Percentiles rank a stretch among this genome's conserved stretches.
These are phyloP conservation scores for Drosophila miranda DNA, from an alignment of 1,140 invertebrate genomes.

Conservation along the genomic window DNA sequence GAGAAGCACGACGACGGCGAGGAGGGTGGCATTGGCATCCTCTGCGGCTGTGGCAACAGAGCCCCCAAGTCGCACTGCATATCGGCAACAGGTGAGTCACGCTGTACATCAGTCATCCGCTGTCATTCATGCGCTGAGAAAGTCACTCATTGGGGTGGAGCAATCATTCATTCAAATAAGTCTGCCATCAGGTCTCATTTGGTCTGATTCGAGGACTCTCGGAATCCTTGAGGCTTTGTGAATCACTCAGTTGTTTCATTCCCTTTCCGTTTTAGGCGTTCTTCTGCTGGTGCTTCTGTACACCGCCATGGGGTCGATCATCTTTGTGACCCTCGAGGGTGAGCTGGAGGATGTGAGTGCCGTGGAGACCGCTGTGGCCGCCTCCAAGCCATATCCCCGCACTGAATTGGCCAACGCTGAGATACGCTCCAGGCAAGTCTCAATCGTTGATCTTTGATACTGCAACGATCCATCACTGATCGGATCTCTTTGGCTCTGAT, in stretches of 20 bases:
- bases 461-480: neutral
- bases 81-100: conserved; percentile 79
- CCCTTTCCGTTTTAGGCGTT: conserved; percentile 84
- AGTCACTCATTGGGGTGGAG: too few species aligned
- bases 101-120: too few species aligned
- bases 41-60: conserved; percentile 74
- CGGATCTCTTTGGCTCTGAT: neutral
- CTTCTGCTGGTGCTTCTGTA: conserved; percentile 94
- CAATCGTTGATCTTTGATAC: neutral
- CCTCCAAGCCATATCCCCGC: conserved; percentile 85
- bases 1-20: conserved; percentile 51
- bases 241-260: too few species aligned
- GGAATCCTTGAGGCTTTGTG: too few species aligned
- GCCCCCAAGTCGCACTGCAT: conserved; percentile 82
- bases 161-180: too few species aligned
- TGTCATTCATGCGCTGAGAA: too few species aligned
- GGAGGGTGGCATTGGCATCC: conserved; percentile 25
- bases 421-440: conserved; percentile 82
- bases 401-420: conserved; percentile 82
- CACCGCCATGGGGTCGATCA: conserved; percentile 94
- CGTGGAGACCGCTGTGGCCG: conserved; percentile 84
- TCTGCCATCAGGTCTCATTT: too few species aligned
- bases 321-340: conserved; percentile 94
- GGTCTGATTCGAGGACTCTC: too few species aligned
- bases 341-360: conserved; percentile 80